Percentiles rank a stretch among this genome's conserved stretches.
phyloP scores from a whole-genome alignment of 23 tunicate species.

The Clavelina lepadiformis region DNA sequence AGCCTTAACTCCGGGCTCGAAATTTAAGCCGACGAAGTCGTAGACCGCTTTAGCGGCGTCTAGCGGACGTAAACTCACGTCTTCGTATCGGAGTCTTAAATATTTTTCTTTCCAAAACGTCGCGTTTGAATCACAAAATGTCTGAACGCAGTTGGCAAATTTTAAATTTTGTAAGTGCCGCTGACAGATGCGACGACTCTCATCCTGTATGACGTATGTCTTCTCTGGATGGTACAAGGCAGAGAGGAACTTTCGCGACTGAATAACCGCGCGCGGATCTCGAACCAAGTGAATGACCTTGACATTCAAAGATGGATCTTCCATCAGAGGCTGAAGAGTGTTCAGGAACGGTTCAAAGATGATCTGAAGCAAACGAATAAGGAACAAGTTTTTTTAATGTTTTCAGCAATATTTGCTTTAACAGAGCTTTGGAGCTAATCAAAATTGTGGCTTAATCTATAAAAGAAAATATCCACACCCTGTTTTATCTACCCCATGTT shows the following conservation, averaged over 20 bases:
- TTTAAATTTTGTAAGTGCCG: constrained; percentile 1
- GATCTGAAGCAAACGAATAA: no score
- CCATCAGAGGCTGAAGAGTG: no score
- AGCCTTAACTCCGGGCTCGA: constrained; percentile 5
- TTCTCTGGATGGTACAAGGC: background rate
- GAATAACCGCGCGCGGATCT: constrained; percentile 56
- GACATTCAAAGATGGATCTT: no score
- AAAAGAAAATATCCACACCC: no score
- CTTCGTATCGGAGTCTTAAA: constrained; percentile 23
- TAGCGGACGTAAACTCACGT: constrained; percentile 26
- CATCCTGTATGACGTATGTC: background rate
- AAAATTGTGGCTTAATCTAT: no score
- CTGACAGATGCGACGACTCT: constrained; percentile 9
- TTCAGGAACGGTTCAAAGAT: no score
- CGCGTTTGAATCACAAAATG: background rate
- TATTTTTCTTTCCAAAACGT: constrained; percentile 20
- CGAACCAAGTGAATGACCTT: constrained; percentile 49
- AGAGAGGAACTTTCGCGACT: constrained; percentile 24
- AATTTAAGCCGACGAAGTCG: constrained; percentile 39
- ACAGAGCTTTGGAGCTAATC: no score
- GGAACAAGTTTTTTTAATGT: no score
- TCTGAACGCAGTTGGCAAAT: background rate
- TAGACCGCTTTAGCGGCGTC: constrained; percentile 8
- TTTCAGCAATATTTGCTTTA: no score
- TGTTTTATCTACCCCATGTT: no score